Conservation (phyloP, 2,888 invertebrate species). For the Drosophila putrida region DNA sequence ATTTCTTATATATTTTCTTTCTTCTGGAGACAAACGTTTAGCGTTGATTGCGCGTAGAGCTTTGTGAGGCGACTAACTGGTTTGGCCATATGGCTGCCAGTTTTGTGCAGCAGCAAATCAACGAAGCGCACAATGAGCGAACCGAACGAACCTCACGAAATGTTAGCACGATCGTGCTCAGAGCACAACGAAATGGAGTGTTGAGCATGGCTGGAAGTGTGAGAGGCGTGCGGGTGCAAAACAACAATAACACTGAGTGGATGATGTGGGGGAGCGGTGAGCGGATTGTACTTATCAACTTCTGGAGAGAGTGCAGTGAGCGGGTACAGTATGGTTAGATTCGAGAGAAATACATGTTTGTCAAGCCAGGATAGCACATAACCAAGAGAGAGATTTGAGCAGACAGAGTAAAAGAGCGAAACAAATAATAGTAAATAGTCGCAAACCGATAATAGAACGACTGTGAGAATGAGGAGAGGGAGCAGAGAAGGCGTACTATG, state of each 20-base stretch:
- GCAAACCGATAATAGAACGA: neutral
- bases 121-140: conserved; percentile 15
- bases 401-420: neutral
- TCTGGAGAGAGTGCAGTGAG: neutral
- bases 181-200: conserved; percentile 27
- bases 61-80: conserved; percentile 81
- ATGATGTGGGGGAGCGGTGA: neutral
- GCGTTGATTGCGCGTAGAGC: conserved; percentile 44
- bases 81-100: conserved; percentile 73
- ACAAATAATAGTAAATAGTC: neutral
- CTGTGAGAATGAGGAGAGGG: neutral
- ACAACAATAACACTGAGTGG: neutral
- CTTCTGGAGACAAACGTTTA: neutral
- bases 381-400: neutral
- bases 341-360: neutral
- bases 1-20: conserved; percentile 11
- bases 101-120: conserved; percentile 58
- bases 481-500: neutral
- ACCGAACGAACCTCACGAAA: conserved; percentile 17
- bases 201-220: neutral
- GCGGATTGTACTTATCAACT: neutral
- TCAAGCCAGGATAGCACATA: conserved; percentile 1
- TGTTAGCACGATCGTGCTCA: conserved; percentile 19
- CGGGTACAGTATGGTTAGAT: neutral
- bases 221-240: conserved; percentile 1